Percentiles rank a stretch among this genome's conserved stretches.
phyloP scores from a whole-genome alignment of 2,113 vertebrate species.

The Ptilorrhoa leucosticta region DNA sequence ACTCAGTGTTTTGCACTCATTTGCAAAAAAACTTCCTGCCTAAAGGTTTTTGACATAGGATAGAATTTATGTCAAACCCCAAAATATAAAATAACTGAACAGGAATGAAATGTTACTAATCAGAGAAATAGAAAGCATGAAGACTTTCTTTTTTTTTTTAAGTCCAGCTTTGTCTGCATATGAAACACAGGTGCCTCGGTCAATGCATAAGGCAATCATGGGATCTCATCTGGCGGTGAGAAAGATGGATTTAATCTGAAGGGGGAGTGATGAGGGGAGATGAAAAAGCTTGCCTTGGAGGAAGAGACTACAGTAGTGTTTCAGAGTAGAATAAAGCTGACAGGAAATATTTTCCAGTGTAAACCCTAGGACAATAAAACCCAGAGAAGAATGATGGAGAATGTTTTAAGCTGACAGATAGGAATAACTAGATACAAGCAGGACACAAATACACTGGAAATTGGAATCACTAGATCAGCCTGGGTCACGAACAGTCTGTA shows the following conservation, averaged over 20 bases:
- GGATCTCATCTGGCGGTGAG: background rate
- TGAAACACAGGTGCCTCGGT: background rate
- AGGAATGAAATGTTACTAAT: background rate
- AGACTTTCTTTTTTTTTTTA: background rate
- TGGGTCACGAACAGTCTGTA: background rate
- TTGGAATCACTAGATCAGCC: background rate
- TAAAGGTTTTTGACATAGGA: background rate
- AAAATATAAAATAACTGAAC: background rate
- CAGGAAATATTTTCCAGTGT: background rate
- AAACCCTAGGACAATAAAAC: background rate
- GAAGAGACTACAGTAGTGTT: background rate
- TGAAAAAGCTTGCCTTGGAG: background rate
- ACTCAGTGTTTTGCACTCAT: background rate
- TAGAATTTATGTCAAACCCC: background rate
- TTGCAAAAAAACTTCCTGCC: background rate
- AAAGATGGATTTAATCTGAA: background rate
- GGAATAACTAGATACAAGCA: background rate
- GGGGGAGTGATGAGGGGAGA: background rate
- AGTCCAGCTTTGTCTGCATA: background rate
- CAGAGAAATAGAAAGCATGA: background rate
- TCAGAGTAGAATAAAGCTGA: background rate
- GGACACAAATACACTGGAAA: background rate
- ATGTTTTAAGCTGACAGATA: background rate
- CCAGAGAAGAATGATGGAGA: background rate
- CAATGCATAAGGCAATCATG: background rate